A percentile compares a stretch with the other conserved stretches of the same genome.
Evolutionary conservation across 2,888 invertebrate genomes (phyloP).

Genomic region (Helicoverpa assulta): DNA sequence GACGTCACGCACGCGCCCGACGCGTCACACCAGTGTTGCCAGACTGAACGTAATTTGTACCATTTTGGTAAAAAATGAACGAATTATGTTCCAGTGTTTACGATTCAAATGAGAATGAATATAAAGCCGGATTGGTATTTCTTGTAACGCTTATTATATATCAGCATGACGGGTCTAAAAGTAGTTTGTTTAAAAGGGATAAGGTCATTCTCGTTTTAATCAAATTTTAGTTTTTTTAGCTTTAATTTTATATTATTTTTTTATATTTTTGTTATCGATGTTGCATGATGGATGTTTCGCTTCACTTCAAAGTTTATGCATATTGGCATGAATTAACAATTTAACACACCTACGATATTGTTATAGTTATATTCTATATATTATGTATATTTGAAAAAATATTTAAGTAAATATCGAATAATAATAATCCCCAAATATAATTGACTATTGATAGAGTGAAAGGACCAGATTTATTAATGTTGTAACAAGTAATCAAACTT

Average conservation of each 20-base stretch:
- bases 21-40: slow-evolving; percentile 60
- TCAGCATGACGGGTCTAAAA: slow-evolving; percentile 68
- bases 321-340: slow-evolving; percentile 81
- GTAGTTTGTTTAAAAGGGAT: slow-evolving; percentile 72
- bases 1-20: slow-evolving; percentile 59
- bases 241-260: slow-evolving; percentile 70
- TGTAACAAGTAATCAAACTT: no score
- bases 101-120: slow-evolving; percentile 88
- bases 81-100: slow-evolving; percentile 70
- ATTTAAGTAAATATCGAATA: slow-evolving; percentile 54
- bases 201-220: slow-evolving; percentile 88
- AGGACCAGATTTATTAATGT: slow-evolving; percentile 34
- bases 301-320: slow-evolving; percentile 79
- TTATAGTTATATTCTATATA: slow-evolving; percentile 43
- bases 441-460: slow-evolving; percentile 26
- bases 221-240: slow-evolving; percentile 68
- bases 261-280: slow-evolving; percentile 77
- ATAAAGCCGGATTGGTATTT: slow-evolving; percentile 50
- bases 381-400: slow-evolving; percentile 45
- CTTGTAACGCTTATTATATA: slow-evolving; percentile 59
- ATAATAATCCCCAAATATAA: slow-evolving; percentile 49
- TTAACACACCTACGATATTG: slow-evolving; percentile 59
- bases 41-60: slow-evolving; percentile 46
- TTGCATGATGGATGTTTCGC: slow-evolving; percentile 87
- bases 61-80: slow-evolving; percentile 21